Evolutionary conservation across 1,140 invertebrate genomes (phyloP).

Genomic region (Zaprionus ornatus): DNA sequence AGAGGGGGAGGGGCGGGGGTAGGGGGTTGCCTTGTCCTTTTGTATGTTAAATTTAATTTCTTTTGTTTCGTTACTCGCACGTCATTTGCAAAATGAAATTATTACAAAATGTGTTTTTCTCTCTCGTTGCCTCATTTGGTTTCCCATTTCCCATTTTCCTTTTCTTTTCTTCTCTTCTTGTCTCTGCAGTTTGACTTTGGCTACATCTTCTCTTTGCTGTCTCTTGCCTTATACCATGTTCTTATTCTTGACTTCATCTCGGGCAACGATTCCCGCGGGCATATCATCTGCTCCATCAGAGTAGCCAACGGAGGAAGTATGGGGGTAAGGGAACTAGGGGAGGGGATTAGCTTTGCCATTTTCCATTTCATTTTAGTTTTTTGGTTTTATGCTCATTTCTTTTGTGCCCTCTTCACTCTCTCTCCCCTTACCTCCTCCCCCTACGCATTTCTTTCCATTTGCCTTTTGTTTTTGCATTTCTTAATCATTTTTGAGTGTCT

Average conservation of each 20-base stretch:
- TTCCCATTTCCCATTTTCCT: slow-evolving; percentile 24
- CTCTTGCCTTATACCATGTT: slow-evolving; percentile 36
- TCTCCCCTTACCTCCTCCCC: background rate
- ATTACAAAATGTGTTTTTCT: slow-evolving; percentile 76
- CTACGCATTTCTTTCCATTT: slow-evolving; percentile 35
- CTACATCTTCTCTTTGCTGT: slow-evolving; percentile 12
- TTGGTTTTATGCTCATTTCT: slow-evolving; percentile 45
- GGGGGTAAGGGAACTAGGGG: background rate
- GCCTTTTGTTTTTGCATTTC: slow-evolving; percentile 60
- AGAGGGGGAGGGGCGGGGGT: slow-evolving; percentile 27
- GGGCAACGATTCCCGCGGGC: slow-evolving; percentile 75
- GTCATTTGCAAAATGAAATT: slow-evolving; percentile 83
- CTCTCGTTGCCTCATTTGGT: slow-evolving; percentile 52
- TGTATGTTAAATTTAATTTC: slow-evolving; percentile 82
- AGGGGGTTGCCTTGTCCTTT: slow-evolving; percentile 52
- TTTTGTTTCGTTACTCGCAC: slow-evolving; percentile 83
- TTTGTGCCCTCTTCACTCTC: slow-evolving; percentile 18
- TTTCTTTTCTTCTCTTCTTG: slow-evolving; percentile 18
- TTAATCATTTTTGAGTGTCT: slow-evolving; percentile 79
- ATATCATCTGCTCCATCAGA: slow-evolving; percentile 80
- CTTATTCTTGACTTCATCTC: slow-evolving; percentile 50
- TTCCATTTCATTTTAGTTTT: slow-evolving; percentile 54
- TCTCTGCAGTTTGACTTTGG: slow-evolving; percentile 36
- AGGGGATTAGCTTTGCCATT: slow-evolving; percentile 25
- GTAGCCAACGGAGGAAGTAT: background rate